Percentiles rank a stretch among this genome's conserved stretches.
These are phyloP conservation scores for Notodromas monacha DNA, from an alignment of 2,888 invertebrate species.

Conservation along the genomic window DNA sequence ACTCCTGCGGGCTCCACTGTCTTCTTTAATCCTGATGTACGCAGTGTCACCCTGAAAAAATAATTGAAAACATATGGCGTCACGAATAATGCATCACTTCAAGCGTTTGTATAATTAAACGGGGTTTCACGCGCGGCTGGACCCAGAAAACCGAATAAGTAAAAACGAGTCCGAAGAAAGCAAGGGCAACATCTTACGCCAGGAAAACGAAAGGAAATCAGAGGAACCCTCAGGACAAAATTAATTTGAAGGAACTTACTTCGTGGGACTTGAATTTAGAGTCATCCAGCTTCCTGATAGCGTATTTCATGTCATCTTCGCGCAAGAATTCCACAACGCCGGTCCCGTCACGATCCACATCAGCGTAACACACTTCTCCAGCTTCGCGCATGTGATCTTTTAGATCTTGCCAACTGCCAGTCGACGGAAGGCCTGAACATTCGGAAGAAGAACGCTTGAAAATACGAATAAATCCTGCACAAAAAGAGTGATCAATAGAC, in stretches of 20 bases:
- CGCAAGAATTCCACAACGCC: conserved; percentile 93
- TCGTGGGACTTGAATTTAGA: conserved; percentile 93
- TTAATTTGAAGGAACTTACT: conserved; percentile 30
- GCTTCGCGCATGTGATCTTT: conserved; percentile 99
- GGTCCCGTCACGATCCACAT: conserved; percentile 91
- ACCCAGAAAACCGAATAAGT: no score
- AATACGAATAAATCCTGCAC: no score
- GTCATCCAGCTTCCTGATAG: conserved; percentile 87
- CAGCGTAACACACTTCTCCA: conserved; percentile 94
- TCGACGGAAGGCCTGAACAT: conserved; percentile 33
- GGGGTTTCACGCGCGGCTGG: no score
- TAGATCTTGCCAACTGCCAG: conserved; percentile 78
- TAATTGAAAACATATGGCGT: no score
- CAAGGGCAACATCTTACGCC: no score
- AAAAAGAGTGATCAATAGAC: conserved; percentile 8
- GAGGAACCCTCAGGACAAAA: no score
- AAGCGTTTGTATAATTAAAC: no score
- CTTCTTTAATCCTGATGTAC: conserved; percentile 86
- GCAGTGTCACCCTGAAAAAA: conserved; percentile 86
- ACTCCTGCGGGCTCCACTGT: conserved; percentile 29
- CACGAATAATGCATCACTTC: no score
- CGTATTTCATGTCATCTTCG: conserved; percentile 97
- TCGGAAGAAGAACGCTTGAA: no score
- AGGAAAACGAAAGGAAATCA: no score
- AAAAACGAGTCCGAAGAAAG: background rate